Base-by-base conservation (phyloP, 2,888 invertebrate genomes). In the Scaptomyza polygonia region DNA sequence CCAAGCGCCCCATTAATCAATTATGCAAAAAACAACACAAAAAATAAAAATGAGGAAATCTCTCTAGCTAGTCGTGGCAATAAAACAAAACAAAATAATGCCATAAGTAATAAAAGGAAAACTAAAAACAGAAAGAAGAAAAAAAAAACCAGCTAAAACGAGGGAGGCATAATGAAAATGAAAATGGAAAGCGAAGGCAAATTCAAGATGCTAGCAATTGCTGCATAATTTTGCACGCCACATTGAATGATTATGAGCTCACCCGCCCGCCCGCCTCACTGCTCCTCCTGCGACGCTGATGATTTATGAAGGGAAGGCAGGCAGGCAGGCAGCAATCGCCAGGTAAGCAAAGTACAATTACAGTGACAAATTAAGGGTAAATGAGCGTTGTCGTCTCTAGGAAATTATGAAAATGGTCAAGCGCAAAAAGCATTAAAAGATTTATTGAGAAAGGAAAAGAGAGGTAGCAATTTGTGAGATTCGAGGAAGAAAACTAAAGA, bases 161-260 rank as follows among this genome's bases (percentile, higher is more conserved):
- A 8, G 11, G 32, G 16, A 7, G 18, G 14, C 36, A 36, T 36
- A 36, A 36, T 36, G n/a, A 34, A 34, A 25, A 25, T 5, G 25
- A 34, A 34, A 5, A 5, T 6, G 3, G 12, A 3, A n/a, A 42
- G 11, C 2, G 40, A n/a, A n/a, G 5, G 6, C 14, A 36, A 43
- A 56, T 14, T n/a, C 43, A 34, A 56, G 16, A 36, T 16, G 30
- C 16, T 12, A 11, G 30, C 32, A 36, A n/a, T 30, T 55, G 66
- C 79, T 80, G 80, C 68, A 81, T 83, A 83, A 81, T 84, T 84
- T 84, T 81, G 67, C 79, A 81, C 67, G 84, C 76, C 59, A 80
- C 81, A 84, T 84, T 84, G 85, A 78, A 73, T 81, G 77, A 81
- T 81, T 81, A 78, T 76, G 64, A 67, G 53, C 84, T 2, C 21